Evolutionary conservation across 1,140 invertebrate species (phyloP).

Genomic region (Megathymus violae): DNA sequence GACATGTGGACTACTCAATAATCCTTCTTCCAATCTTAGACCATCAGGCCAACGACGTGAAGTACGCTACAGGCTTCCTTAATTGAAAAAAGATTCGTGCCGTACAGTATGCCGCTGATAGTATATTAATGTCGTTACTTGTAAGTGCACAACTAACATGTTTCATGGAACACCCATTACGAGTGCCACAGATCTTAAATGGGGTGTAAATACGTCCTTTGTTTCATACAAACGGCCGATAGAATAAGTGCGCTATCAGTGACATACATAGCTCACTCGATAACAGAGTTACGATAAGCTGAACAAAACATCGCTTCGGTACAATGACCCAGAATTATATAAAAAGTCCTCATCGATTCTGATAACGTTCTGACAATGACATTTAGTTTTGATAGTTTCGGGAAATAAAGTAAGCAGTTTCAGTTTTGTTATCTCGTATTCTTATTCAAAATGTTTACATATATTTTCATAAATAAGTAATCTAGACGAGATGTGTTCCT

Average conservation of each 20-base stretch:
- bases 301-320: conserved; percentile 78
- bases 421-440: not conserved
- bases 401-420: not conserved
- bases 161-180: not conserved
- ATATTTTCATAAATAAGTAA: too few species aligned
- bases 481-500: too few species aligned
- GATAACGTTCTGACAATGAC: conserved; percentile 80
- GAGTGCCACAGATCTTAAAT: not conserved
- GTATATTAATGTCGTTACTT: too few species aligned
- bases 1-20: too few species aligned
- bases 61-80: too few species aligned
- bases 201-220: conserved; percentile 32
- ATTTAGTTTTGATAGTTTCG: conserved; percentile 59
- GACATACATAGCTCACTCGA: conserved; percentile 75
- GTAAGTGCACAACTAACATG: not conserved
- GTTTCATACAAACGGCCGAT: conserved; percentile 44
- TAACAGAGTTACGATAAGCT: conserved; percentile 68
- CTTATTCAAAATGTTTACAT: not conserved
- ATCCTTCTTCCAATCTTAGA: too few species aligned
- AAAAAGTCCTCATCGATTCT: conserved; percentile 72
- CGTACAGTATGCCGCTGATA: too few species aligned
- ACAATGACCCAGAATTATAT: conserved; percentile 83
- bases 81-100: too few species aligned
- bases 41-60: too few species aligned
- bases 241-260: conserved; percentile 63